Conservation (phyloP, 1,140 invertebrate species). For the Bactericera cockerelli region DNA sequence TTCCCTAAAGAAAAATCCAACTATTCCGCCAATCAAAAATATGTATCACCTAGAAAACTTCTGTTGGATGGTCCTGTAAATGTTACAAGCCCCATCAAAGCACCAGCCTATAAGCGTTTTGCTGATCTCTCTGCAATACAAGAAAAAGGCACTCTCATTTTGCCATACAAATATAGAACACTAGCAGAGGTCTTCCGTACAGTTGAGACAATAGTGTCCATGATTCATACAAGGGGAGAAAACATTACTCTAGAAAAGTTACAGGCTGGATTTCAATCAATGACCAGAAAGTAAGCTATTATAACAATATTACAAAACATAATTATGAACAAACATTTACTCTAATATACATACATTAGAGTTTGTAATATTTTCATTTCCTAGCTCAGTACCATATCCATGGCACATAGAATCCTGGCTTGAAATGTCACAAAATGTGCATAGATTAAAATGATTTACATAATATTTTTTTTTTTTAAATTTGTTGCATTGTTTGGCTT, state of each 20-base stretch:
- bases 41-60: constrained; percentile 30
- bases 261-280: constrained; percentile 69
- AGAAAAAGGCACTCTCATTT: constrained; percentile 39
- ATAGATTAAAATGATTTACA: no score
- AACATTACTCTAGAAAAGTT: constrained; percentile 73
- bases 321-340: no score
- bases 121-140: constrained; percentile 37
- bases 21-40: constrained; percentile 12
- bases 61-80: constrained; percentile 26
- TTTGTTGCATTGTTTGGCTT: no score
- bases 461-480: no score
- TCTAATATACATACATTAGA: no score
- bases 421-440: no score
- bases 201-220: constrained; percentile 68
- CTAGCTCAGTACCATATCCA: no score
- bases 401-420: no score
- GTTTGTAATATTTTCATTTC: no score
- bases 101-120: constrained; percentile 42
- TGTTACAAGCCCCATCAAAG: constrained; percentile 42
- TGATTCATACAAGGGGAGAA: constrained; percentile 75
- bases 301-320: no score
- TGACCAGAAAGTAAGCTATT: constrained; percentile 49
- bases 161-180: constrained; percentile 68
- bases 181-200: constrained; percentile 67
- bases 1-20: neutral